These are phyloP conservation scores for Corythornis cristatus DNA, from an alignment of 2,113 vertebrate genomes.

Conservation along the genomic window DNA sequence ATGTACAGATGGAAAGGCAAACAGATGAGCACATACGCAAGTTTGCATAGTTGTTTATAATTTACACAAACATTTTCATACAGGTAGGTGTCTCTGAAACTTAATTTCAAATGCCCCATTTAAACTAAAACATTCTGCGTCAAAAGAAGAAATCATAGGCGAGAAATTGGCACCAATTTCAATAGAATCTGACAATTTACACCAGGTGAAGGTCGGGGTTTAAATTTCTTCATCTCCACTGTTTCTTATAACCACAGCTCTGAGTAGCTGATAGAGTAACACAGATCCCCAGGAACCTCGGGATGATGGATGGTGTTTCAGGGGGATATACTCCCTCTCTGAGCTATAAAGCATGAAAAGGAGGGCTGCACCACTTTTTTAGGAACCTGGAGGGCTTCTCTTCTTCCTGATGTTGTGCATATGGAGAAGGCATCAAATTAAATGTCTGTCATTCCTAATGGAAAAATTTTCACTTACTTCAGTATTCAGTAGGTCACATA, in stretches of 20 bases:
- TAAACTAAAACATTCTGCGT: neutral
- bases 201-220: conserved; percentile 1
- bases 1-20: neutral
- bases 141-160: neutral
- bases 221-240: conserved; percentile 28
- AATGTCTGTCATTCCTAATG: neutral
- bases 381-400: neutral
- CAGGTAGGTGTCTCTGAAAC: neutral
- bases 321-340: neutral
- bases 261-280: neutral
- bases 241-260: neutral
- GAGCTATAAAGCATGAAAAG: neutral
- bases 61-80: conserved; percentile 27
- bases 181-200: conserved; percentile 16
- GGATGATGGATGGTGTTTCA: conserved; percentile 33
- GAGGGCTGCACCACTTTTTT: neutral
- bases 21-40: neutral
- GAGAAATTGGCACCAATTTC: neutral
- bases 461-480: conserved; percentile 4
- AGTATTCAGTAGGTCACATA: neutral
- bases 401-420: neutral
- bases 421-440: neutral
- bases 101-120: neutral
- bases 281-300: neutral
- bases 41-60: conserved; percentile 5